These are phyloP conservation scores for Pristionchus japonicus DNA, from an alignment of 2,888 invertebrate species.

Conservation along the genomic window DNA sequence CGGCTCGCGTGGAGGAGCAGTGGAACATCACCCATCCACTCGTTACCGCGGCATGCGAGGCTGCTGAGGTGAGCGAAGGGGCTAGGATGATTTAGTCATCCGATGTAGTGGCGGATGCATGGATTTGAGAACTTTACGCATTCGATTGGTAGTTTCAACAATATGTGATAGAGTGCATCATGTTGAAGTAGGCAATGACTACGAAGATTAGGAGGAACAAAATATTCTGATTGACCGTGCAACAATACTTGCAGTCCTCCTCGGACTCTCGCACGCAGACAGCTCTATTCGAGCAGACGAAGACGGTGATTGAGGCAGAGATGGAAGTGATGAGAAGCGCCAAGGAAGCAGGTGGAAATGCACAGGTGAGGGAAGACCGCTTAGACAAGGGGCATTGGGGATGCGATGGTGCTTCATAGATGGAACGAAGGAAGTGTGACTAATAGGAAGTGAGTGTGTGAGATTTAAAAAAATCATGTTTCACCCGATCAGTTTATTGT, in stretches of 20 bases:
- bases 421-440: too few relatives aligned
- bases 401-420: too few relatives aligned
- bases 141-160: not conserved
- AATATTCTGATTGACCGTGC: not conserved
- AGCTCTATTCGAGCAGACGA: conserved; percentile 85
- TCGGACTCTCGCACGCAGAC: conserved; percentile 90
- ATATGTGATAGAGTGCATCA: not conserved
- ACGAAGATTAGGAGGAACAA: not conserved
- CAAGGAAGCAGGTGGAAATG: conserved; percentile 93
- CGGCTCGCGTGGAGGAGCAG: conserved; percentile 82
- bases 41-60: conserved; percentile 84
- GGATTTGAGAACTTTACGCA: too few relatives aligned
- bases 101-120: too few relatives aligned
- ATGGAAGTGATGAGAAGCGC: conserved; percentile 84
- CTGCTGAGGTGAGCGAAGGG: conserved; percentile 55
- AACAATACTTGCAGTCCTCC: conserved; percentile 31
- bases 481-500: too few relatives aligned
- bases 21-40: conserved; percentile 84
- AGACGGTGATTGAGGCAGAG: conserved; percentile 93
- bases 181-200: not conserved
- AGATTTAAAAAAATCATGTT: too few relatives aligned
- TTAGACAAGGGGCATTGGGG: too few relatives aligned
- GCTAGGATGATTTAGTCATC: too few relatives aligned
- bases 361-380: conserved; percentile 79
- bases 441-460: too few relatives aligned